A percentile compares a stretch with the other conserved stretches of the same genome.
Conservation (phyloP, 2,888 invertebrate species). For the Lydus trimaculatus region DNA sequence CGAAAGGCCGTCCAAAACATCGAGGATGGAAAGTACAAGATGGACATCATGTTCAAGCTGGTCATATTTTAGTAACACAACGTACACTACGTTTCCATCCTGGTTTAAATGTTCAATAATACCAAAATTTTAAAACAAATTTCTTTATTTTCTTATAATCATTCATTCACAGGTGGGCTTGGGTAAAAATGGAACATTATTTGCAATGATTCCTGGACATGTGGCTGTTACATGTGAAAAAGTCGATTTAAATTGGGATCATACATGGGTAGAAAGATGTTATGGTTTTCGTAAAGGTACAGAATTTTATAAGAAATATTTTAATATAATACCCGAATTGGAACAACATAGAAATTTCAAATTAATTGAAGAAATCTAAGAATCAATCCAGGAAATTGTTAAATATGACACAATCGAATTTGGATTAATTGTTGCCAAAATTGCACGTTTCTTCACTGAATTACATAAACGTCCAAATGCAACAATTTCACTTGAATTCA, state of each 20-base stretch:
- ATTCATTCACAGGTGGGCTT: conserved; percentile 78
- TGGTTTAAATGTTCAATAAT: conserved; percentile 77
- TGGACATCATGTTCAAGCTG: conserved; percentile 70
- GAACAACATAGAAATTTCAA: conserved; percentile 79
- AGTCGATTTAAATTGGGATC: conserved; percentile 79
- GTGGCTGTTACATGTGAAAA: conserved; percentile 85
- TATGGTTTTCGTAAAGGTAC: conserved; percentile 71
- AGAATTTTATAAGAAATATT: conserved; percentile 83
- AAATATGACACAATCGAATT: conserved; percentile 62
- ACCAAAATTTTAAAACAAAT: conserved; percentile 8
- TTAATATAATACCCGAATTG: conserved; percentile 79
- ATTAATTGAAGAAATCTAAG: conserved; percentile 71
- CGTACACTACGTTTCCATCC: conserved; percentile 77
- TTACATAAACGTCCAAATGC: conserved; percentile 77
- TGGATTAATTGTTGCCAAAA: conserved; percentile 67
- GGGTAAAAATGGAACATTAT: conserved; percentile 79
- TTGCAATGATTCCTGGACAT: conserved; percentile 79
- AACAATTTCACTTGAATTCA: conserved; percentile 68
- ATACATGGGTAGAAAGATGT: conserved; percentile 73
- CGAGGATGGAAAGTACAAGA: conserved; percentile 81
- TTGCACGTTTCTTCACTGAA: conserved; percentile 78
- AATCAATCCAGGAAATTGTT: conserved; percentile 66
- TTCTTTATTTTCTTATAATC: neutral
- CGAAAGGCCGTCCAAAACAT: conserved; percentile 75
- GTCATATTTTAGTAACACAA: conserved; percentile 76